Conservation (phyloP, 2,888 invertebrate genomes). For the Andrena fulva region DNA sequence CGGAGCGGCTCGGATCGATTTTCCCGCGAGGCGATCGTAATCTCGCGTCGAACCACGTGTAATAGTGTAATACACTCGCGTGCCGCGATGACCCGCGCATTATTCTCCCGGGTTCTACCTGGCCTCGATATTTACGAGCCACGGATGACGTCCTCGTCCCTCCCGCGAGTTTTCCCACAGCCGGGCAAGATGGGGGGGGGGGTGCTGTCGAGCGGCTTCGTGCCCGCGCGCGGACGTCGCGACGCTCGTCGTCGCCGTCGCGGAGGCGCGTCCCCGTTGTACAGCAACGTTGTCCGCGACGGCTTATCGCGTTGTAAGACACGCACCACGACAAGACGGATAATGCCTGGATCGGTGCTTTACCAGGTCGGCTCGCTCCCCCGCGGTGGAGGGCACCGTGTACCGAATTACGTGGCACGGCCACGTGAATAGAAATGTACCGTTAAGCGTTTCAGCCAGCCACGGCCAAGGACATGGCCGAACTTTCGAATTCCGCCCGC, state of each 20-base stretch:
- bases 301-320: slow-evolving; percentile 82
- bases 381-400: slow-evolving; percentile 48
- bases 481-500: slow-evolving; percentile 64
- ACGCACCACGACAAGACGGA: slow-evolving; percentile 78
- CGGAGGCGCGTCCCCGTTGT: slow-evolving; percentile 43
- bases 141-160: slow-evolving; percentile 51
- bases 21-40: slow-evolving; percentile 60
- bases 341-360: slow-evolving; percentile 67
- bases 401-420: slow-evolving; percentile 77
- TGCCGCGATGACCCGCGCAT: slow-evolving; percentile 6
- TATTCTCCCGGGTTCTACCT: slow-evolving; percentile 22
- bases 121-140: slow-evolving; percentile 68
- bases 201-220: slow-evolving; percentile 51
- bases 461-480: slow-evolving; percentile 69
- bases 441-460: slow-evolving; percentile 58
- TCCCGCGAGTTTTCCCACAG: slow-evolving; percentile 46
- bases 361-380: slow-evolving; percentile 14
- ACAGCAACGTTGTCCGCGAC: slow-evolving; percentile 67
- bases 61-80: slow-evolving; percentile 23
- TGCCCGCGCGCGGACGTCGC: slow-evolving; percentile 42
- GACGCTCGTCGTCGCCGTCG: slow-evolving; percentile 46
- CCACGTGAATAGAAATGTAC: slow-evolving; percentile 67
- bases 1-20: slow-evolving; percentile 51
- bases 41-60: slow-evolving; percentile 37
- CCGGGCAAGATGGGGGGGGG: slow-evolving; percentile 32